Evolutionary conservation across 2,888 invertebrate species (phyloP).

Genomic region (Polyommatus icarus): DNA sequence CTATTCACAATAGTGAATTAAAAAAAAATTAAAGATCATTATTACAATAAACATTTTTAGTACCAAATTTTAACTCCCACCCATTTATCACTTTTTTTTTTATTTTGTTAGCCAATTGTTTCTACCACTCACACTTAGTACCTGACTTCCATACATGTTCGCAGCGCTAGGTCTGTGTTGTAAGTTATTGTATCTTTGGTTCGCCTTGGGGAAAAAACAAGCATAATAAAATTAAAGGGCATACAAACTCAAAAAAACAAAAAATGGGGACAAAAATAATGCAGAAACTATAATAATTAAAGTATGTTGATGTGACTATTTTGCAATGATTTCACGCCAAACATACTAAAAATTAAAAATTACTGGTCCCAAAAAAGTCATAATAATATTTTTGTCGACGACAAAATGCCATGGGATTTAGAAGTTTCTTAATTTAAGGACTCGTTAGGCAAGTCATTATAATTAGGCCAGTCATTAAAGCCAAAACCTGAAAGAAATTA

Average conservation of each 20-base stretch:
- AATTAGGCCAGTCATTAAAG: too few species aligned
- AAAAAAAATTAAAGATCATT: too few species aligned
- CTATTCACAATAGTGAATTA: too few species aligned
- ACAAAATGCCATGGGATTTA: too few species aligned
- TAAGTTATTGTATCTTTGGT: slow-evolving; percentile 66
- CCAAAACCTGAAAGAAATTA: too few species aligned
- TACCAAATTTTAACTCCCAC: background rate
- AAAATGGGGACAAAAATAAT: slow-evolving; percentile 36
- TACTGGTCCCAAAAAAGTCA: too few species aligned
- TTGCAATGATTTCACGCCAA: too few species aligned
- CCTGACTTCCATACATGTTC: slow-evolving; percentile 67
- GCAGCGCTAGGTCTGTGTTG: slow-evolving; percentile 60
- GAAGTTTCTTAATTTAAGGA: too few species aligned
- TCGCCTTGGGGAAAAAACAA: slow-evolving; percentile 59
- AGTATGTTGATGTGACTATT: background rate
- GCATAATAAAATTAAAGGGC: slow-evolving; percentile 33
- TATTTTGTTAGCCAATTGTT: slow-evolving; percentile 6
- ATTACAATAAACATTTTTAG: too few species aligned
- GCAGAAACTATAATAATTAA: slow-evolving; percentile 32
- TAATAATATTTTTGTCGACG: too few species aligned
- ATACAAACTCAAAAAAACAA: slow-evolving; percentile 35
- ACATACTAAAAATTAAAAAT: too few species aligned
- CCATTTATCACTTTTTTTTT: background rate
- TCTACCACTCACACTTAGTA: slow-evolving; percentile 63
- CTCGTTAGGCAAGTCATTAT: too few species aligned